Evolutionary conservation across 2,888 invertebrate genomes (phyloP).

Genomic region (Rhynchonema sp.): DNA sequence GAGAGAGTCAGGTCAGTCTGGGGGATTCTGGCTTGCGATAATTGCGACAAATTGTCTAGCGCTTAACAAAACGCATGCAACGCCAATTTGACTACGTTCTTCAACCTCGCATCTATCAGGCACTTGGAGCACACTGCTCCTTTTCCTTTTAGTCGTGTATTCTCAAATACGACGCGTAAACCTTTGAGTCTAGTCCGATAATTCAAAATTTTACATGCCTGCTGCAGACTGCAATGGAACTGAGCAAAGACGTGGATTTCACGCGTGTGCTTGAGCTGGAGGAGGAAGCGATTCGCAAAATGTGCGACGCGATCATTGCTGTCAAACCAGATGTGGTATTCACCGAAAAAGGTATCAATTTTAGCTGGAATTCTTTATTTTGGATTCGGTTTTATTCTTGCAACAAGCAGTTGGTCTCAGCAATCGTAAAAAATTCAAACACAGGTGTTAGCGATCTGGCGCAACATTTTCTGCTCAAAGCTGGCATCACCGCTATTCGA

Average conservation of each 20-base stretch:
- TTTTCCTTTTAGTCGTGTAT: too few species aligned
- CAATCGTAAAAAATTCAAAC: too few species aligned
- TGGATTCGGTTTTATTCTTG: too few species aligned
- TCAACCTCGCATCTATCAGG: too few species aligned
- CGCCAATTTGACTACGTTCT: too few species aligned
- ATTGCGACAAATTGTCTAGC: too few species aligned
- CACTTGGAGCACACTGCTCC: too few species aligned
- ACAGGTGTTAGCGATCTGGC: slow-evolving; percentile 48
- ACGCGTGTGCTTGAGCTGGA: slow-evolving; percentile 55
- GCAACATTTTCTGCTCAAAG: slow-evolving; percentile 38
- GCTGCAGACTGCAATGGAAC: slow-evolving; percentile 44
- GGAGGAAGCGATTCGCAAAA: slow-evolving; percentile 67
- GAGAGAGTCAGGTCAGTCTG: slow-evolving; percentile 64
- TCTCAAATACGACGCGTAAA: too few species aligned
- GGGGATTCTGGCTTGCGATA: too few species aligned
- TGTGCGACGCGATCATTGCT: slow-evolving; percentile 76
- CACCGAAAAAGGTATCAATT: slow-evolving; percentile 82
- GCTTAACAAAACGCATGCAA: too few species aligned
- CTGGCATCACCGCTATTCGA: slow-evolving; percentile 41
- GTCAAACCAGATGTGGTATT: slow-evolving; percentile 87
- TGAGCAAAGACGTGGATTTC: slow-evolving; percentile 80
- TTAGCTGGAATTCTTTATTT: not conserved
- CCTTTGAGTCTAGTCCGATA: not conserved
- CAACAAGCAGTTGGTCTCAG: too few species aligned
- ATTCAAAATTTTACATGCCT: not conserved